These are phyloP conservation scores for Dynastes tityus DNA, from an alignment of 2,888 invertebrate genomes.

Conservation along the genomic window DNA sequence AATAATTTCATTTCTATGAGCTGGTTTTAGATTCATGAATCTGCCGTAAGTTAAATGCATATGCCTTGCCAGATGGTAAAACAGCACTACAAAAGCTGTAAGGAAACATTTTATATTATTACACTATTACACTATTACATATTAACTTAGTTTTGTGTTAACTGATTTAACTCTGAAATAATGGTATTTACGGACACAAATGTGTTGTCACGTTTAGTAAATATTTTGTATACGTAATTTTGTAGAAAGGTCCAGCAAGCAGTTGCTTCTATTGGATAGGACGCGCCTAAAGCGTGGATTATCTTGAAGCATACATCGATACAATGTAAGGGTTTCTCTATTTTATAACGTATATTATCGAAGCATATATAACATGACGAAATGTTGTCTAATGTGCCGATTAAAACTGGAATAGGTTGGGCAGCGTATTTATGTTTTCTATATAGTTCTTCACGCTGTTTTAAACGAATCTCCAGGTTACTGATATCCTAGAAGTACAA, in stretches of 20 bases:
- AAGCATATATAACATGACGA: slow-evolving; percentile 20
- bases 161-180: slow-evolving; percentile 20
- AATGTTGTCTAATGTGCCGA: slow-evolving; percentile 3
- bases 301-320: slow-evolving; percentile 26
- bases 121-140: not conserved
- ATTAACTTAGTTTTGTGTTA: not conserved
- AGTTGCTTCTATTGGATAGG: slow-evolving; percentile 14
- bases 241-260: slow-evolving; percentile 22
- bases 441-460: not conserved
- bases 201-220: slow-evolving; percentile 2
- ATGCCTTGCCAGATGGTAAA: not conserved
- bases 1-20: not conserved
- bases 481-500: not conserved
- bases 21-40: not conserved
- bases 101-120: not conserved
- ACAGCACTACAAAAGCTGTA: not conserved
- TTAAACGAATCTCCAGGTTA: not conserved
- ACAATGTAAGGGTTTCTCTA: slow-evolving; percentile 8
- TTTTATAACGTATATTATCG: slow-evolving; percentile 1
- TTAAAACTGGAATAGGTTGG: slow-evolving; percentile 20
- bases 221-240: slow-evolving; percentile 29
- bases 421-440: not conserved
- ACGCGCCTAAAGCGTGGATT: slow-evolving; percentile 3
- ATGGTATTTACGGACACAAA: slow-evolving; percentile 6
- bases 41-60: not conserved